Base-by-base conservation (phyloP, 2,888 invertebrate species). In the Sinodicranocentrus sp. region DNA sequence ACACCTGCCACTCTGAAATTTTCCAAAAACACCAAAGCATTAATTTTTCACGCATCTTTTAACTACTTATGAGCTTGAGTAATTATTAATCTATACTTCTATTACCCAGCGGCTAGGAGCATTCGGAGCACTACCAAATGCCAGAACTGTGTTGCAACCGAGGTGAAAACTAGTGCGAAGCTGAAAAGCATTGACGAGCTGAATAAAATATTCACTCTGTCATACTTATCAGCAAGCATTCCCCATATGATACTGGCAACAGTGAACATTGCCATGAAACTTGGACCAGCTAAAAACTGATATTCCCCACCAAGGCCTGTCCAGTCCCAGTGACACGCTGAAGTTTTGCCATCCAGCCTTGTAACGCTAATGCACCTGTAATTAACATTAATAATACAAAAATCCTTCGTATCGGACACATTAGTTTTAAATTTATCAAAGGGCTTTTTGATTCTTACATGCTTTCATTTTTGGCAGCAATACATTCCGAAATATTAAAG, bases 231-330 rank as follows among this genome's bases (percentile, higher is more conserved):
- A 65, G 96, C 96, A 0, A 95, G 94, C 73, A 95, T 92, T 0
- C 97, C 97, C 88, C 97, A 92, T 65, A 95, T 92, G 13, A 98
- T 95, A 0, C 97, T 97, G 39, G 95, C 94, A 65, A 97, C 92
- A 0, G 97, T 97, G 91, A 96, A 98, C 33, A 97, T 94, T 0
- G 96, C 94, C 90, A 97, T 97, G 91, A 97, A 98, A 26, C 44
- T 44, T 0, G 98, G 97, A 0, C 97, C 97, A 0, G 97, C 97
- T 84, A 98, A 91, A 85, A 97, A 94, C 91, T 98, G 97, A 91
- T 98, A 98, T 90, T 97, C 96, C 84, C 97, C 92, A 13, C 97
- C 98, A 75, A 97, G 92, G 0, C 98, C 98, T 90, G 96, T 97
- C 92, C 97, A 97, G 90, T 95, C 95, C 97, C 97, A 98, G 90